phyloP scores from a whole-genome alignment of 2,888 invertebrate genomes.

The Synanthedon tipuliformis region DNA sequence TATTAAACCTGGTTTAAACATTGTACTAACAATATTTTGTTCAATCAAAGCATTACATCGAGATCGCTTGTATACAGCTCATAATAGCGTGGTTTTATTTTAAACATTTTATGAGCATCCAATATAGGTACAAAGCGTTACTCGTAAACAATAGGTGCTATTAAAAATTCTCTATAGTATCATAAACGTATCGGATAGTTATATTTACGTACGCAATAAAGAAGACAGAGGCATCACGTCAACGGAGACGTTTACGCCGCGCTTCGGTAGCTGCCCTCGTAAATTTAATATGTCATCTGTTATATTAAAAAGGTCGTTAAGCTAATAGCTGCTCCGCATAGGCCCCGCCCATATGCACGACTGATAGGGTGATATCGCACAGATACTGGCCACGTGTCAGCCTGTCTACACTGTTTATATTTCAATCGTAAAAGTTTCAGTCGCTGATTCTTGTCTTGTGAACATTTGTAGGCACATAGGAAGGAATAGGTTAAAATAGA shows the following conservation, averaged over 20 bases:
- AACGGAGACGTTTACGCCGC: constrained; percentile 47
- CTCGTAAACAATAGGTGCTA: constrained; percentile 34
- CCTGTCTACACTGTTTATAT: too few relatives aligned
- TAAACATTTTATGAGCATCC: constrained; percentile 15
- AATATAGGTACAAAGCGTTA: constrained; percentile 20
- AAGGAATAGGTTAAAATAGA: too few relatives aligned
- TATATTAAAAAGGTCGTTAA: constrained; percentile 69
- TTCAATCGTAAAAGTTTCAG: too few relatives aligned
- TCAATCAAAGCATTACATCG: too few relatives aligned
- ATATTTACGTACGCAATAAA: constrained; percentile 61
- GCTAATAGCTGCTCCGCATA: constrained; percentile 63
- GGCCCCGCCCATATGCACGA: constrained; percentile 45
- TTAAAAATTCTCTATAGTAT: constrained; percentile 51
- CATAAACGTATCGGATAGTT: constrained; percentile 57
- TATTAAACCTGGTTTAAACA: too few relatives aligned
- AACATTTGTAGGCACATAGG: too few relatives aligned
- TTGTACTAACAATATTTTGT: too few relatives aligned
- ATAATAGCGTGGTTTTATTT: not conserved
- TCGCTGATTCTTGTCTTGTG: too few relatives aligned
- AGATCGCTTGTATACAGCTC: too few relatives aligned
- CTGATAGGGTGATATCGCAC: constrained; percentile 23
- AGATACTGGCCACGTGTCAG: too few relatives aligned
- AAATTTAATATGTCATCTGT: constrained; percentile 69
- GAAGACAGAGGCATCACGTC: constrained; percentile 57
- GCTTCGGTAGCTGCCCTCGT: constrained; percentile 52